These are phyloP conservation scores for Venustoraphidia nigricollis DNA, from an alignment of 2,888 invertebrate genomes.

Conservation along the genomic window DNA sequence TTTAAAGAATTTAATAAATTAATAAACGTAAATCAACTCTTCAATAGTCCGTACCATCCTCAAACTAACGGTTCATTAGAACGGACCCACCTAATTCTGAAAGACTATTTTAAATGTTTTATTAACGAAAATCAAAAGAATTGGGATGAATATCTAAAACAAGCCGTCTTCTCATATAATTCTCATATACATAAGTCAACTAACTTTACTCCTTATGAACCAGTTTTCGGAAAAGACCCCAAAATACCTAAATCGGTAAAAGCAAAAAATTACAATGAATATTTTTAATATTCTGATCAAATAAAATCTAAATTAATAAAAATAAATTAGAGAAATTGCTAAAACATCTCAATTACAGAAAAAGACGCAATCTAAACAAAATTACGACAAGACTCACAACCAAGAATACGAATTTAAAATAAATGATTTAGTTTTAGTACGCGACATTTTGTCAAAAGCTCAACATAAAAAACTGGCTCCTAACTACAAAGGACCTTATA, in stretches of 20 bases:
- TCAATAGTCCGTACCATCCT: constrained; percentile 15
- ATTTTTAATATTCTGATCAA: constrained; percentile 10
- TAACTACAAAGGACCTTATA: no score
- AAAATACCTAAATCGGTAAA: constrained; percentile 13
- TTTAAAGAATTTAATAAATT: constrained; percentile 14
- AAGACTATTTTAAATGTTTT: constrained; percentile 15
- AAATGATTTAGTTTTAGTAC: background rate
- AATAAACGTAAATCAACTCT: constrained; percentile 14
- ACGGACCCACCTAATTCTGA: constrained; percentile 15
- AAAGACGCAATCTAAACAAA: constrained; percentile 12
- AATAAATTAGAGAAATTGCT: constrained; percentile 11
- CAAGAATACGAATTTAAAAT: background rate
- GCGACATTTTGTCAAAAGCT: background rate
- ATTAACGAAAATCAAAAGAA: constrained; percentile 13
- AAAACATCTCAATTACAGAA: constrained; percentile 9
- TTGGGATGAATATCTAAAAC: constrained; percentile 17
- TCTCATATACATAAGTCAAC: constrained; percentile 15
- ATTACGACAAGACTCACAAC: constrained; percentile 12
- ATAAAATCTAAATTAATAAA: constrained; percentile 13
- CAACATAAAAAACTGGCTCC: no score
- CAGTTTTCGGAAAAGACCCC: constrained; percentile 18
- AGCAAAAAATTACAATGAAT: constrained; percentile 2
- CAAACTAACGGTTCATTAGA: constrained; percentile 16
- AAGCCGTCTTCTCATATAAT: no score
- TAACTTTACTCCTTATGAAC: constrained; percentile 17